Evolutionary conservation across 2,888 invertebrate genomes (phyloP).

Genomic region (Willowsia nigromaculata): DNA sequence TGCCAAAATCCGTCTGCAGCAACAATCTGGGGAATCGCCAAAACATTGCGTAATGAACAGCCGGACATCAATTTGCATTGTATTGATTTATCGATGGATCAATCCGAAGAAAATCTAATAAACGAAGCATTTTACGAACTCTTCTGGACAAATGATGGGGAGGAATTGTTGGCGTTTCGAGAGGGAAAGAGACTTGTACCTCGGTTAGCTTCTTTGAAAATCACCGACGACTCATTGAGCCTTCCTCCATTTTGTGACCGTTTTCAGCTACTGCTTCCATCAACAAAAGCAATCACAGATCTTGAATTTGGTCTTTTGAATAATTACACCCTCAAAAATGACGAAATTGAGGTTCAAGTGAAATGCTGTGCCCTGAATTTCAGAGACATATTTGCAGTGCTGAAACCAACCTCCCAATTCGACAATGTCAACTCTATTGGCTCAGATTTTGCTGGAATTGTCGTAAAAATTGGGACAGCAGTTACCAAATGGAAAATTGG

Average conservation of each 20-base stretch:
- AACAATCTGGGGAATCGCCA: constrained; percentile 45
- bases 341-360: constrained; percentile 60
- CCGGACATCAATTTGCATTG: constrained; percentile 3
- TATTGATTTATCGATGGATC: constrained; percentile 50
- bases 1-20: background rate
- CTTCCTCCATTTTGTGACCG: constrained; percentile 17
- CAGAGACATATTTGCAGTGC: constrained; percentile 62
- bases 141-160: constrained; percentile 14
- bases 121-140: constrained; percentile 51
- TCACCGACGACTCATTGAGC: background rate
- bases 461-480: constrained; percentile 32
- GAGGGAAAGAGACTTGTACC: constrained; percentile 24
- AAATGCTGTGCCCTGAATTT: constrained; percentile 62
- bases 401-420: constrained; percentile 61
- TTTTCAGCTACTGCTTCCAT: constrained; percentile 38
- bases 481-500: constrained; percentile 52
- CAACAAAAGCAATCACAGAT: constrained; percentile 56
- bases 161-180: constrained; percentile 33
- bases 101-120: background rate
- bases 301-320: constrained; percentile 35
- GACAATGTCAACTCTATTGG: constrained; percentile 65
- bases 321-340: background rate
- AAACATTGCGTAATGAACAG: constrained; percentile 37
- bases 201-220: constrained; percentile 19
- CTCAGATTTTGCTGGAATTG: constrained; percentile 63